phyloP scores from a whole-genome alignment of 2,797 vertebrate species.

The Iguana delicatissima region DNA sequence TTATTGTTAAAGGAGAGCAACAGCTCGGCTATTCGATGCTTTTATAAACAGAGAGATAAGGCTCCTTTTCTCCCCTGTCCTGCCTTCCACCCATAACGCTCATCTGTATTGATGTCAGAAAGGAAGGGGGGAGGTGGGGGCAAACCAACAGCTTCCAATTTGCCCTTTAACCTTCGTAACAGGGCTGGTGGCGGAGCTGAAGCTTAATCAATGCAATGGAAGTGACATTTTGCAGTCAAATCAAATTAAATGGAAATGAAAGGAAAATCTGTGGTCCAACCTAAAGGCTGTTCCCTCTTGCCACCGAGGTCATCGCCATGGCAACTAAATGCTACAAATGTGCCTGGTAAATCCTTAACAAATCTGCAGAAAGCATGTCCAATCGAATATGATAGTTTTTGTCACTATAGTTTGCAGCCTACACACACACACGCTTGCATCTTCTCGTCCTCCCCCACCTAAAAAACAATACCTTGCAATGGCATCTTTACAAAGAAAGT shows the following conservation, averaged over 20 bases:
- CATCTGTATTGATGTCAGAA: conserved; percentile 74
- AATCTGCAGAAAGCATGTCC: conserved; percentile 81
- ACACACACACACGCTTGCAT: background rate
- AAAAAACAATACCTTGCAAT: conserved; percentile 55
- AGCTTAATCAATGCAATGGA: conserved; percentile 94
- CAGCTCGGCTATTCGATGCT: background rate
- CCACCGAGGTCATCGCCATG: conserved; percentile 82
- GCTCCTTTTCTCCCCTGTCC: conserved; percentile 35
- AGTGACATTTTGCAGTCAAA: conserved; percentile 95
- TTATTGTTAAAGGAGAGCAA: conserved; percentile 46
- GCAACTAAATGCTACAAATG: conserved; percentile 81
- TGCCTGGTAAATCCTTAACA: conserved; percentile 81
- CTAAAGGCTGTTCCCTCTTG: conserved; percentile 84
- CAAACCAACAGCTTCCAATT: conserved; percentile 76
- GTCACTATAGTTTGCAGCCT: conserved; percentile 70
- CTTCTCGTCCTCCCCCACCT: too few relatives aligned
- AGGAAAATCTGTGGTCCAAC: conserved; percentile 87
- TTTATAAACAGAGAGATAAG: conserved; percentile 45
- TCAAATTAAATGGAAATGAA: conserved; percentile 97
- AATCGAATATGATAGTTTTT: conserved; percentile 78
- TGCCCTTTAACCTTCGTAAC: conserved; percentile 84
- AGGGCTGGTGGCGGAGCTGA: conserved; percentile 83
- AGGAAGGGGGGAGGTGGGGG: conserved; percentile 42
- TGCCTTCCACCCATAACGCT: conserved; percentile 39
- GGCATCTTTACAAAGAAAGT: conserved; percentile 34